A percentile compares a stretch with the other conserved stretches of the same genome.
Evolutionary conservation across 2,113 vertebrate species (phyloP).

Genomic region (Mobula hypostoma): DNA sequence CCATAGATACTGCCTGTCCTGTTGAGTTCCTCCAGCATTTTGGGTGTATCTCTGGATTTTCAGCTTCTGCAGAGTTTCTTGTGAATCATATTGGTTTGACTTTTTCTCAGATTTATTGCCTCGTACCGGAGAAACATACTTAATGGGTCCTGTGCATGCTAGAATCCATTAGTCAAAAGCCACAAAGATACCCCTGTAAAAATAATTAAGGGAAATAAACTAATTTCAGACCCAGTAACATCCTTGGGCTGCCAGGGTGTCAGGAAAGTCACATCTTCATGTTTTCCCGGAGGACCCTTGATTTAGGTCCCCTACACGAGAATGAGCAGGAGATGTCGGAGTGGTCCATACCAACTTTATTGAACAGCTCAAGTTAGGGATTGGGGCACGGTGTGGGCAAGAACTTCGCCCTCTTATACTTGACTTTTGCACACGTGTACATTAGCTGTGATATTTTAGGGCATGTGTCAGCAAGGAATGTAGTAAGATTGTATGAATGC

Average conservation of each 20-base stretch:
- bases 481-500: not conserved
- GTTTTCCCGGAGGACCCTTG: not conserved
- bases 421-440: not conserved
- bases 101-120: not conserved
- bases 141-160: not conserved
- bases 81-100: not conserved
- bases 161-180: not conserved
- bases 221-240: not conserved
- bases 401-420: not conserved
- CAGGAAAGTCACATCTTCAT: not conserved
- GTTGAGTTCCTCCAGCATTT: too few species aligned
- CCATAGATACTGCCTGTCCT: too few species aligned
- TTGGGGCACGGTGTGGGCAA: not conserved
- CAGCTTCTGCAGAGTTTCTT: too few species aligned
- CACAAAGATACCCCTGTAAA: not conserved
- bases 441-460: not conserved
- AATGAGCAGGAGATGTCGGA: not conserved
- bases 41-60: too few species aligned
- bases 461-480: not conserved
- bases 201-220: not conserved
- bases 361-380: not conserved
- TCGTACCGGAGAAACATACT: not conserved
- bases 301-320: not conserved
- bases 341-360: too few species aligned
- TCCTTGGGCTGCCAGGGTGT: not conserved